phyloP scores from a whole-genome alignment of 2,797 vertebrate genomes.

The Notoglanidium macrostoma region DNA sequence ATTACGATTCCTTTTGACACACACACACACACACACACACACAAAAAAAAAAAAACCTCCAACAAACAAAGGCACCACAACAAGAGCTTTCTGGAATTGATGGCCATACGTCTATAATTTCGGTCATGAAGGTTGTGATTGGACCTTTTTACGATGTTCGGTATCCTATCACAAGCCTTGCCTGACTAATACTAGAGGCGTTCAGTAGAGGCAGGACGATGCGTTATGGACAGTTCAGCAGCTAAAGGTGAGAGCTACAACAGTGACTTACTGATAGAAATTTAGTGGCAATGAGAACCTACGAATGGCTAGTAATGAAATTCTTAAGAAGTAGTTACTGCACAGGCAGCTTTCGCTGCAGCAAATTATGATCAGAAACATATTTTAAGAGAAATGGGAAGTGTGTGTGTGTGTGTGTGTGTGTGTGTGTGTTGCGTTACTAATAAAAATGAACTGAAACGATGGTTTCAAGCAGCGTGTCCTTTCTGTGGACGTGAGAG shows the following conservation, averaged over 20 bases:
- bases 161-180: background rate
- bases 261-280: background rate
- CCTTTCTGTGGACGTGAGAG: constrained; percentile 79
- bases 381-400: background rate
- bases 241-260: background rate
- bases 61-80: constrained; percentile 25
- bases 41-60: background rate
- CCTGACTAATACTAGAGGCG: background rate
- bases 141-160: background rate
- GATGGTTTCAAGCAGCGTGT: constrained; percentile 90
- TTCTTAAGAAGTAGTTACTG: constrained; percentile 29
- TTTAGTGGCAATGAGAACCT: background rate
- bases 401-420: constrained; percentile 10
- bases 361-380: constrained; percentile 32
- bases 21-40: no score
- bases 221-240: background rate
- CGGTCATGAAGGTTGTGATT: background rate
- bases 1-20: background rate
- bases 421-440: constrained; percentile 38
- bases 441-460: constrained; percentile 69
- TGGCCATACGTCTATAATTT: background rate
- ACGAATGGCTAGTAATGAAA: background rate
- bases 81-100: constrained; percentile 5
- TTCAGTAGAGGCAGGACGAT: background rate
- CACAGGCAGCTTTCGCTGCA: constrained; percentile 22